Evolutionary conservation across 2,888 invertebrate genomes (phyloP), one percentile per base, ranked within the genome.

Genomic region (Falcaria lacertinaria): DNA sequence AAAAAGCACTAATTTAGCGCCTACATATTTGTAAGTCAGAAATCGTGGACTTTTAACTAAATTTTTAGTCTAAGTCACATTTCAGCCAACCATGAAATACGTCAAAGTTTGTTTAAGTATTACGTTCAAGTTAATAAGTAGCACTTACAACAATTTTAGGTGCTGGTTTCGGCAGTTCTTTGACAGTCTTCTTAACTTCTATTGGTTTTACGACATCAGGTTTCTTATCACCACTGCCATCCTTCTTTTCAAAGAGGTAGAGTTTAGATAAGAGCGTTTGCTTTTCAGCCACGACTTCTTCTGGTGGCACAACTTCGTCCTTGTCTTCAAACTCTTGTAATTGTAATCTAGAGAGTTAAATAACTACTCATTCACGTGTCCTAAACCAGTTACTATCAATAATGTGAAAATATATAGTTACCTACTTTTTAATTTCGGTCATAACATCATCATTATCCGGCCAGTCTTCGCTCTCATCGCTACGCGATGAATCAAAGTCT

Each of bases 341-440:
- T 52, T 83, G 79, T 44, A 88, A 64, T 52, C 87, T 88, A 45
- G 19, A 66, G 59, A 33, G 15, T 39, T 17, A 15, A 13, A 33
- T 35, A 35, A 1, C 0, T 2, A 34, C 6, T 34, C 7, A 4
- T 1, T 15, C 2, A 35, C 13, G 35, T 13, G 13, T 16, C 2
- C 5, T 13, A 19, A 17, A 8, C 4, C 5, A 6, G 17, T 17
- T 17, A n/a, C 6, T 35, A 35, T n/a, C n/a, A n/a, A n/a, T n/a
- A n/a, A n/a, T n/a, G 5, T 2, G 15, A 22, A 25, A 4, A 19
- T 2, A 4, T 13, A 6, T 2, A 5, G 8, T 13, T 15, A 22
- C 75, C 64, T 83, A 91, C 91, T 91, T 90, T 53, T 92, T 90
- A 38, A 92, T 84, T 69, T 92, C 91, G 28, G 90, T 91, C 91